Conservation (phyloP, 2,113 vertebrate species). For the Scortum barcoo region DNA sequence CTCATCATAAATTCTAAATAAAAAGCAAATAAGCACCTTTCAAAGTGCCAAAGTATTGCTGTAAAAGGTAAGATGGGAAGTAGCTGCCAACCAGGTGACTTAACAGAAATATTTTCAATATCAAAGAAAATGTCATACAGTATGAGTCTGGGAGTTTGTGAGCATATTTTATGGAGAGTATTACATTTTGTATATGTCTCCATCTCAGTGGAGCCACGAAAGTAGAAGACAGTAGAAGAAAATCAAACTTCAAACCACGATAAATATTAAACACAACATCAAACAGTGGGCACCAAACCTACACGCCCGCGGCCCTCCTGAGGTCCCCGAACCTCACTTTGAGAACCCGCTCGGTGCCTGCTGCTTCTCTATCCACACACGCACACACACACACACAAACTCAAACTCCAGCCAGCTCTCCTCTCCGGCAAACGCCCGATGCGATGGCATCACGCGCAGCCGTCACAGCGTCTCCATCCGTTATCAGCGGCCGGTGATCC, state of each 20-base stretch:
- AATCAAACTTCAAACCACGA: not conserved
- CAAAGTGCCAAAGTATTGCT: not conserved
- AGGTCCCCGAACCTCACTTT: constrained; percentile 36
- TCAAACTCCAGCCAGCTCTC: constrained; percentile 37
- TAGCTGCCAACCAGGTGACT: not conserved
- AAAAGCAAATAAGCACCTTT: not conserved
- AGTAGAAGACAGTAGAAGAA: not conserved
- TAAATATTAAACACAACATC: not conserved
- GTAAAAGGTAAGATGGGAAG: not conserved
- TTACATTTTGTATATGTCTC: not conserved
- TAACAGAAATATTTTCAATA: not conserved
- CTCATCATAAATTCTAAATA: not conserved
- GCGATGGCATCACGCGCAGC: constrained; percentile 50
- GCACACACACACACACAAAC: too few relatives aligned
- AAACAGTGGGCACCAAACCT: too few relatives aligned
- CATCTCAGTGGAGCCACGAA: not conserved
- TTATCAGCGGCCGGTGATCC: constrained; percentile 59
- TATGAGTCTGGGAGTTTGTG: not conserved
- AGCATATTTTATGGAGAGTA: not conserved
- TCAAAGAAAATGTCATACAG: not conserved
- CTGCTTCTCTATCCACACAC: too few relatives aligned
- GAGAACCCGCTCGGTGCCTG: constrained; percentile 33
- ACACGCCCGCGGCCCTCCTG: not conserved
- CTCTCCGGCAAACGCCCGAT: constrained; percentile 56
- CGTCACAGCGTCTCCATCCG: constrained; percentile 61